Evolutionary conservation across 2,113 vertebrate genomes (phyloP).

Genomic region (Otolemur garnettii): DNA sequence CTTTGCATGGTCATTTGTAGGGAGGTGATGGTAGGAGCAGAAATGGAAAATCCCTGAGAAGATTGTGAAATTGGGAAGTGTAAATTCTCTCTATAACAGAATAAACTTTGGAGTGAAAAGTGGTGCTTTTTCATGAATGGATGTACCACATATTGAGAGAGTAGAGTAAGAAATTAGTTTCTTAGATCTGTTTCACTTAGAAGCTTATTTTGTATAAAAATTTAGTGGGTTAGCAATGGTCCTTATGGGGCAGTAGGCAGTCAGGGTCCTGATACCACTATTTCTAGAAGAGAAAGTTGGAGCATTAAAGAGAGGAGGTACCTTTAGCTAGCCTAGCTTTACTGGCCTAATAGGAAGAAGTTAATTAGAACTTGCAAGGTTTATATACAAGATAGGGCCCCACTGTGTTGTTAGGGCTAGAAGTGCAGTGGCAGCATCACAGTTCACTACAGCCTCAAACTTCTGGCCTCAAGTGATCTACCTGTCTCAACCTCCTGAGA

Average conservation of each 20-base stretch:
- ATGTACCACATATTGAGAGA: background rate
- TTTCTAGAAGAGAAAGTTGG: constrained; percentile 20
- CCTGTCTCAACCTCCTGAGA: too few relatives aligned
- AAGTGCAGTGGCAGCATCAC: too few relatives aligned
- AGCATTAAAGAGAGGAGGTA: background rate
- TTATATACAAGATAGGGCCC: too few relatives aligned
- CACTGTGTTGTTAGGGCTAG: too few relatives aligned
- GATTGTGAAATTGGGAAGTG: background rate
- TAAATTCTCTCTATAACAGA: constrained; percentile 32
- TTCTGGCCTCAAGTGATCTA: too few relatives aligned
- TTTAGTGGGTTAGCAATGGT: background rate
- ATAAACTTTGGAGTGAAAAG: background rate
- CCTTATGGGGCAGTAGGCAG: background rate
- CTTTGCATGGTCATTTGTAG: constrained; percentile 19
- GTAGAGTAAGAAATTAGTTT: constrained; percentile 5
- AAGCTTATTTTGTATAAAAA: background rate
- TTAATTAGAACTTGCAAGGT: constrained; percentile 20
- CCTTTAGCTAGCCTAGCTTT: background rate
- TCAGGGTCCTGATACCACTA: background rate
- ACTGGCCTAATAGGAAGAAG: constrained; percentile 1
- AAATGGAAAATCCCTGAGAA: constrained; percentile 33
- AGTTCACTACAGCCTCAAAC: too few relatives aligned
- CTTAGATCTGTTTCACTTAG: constrained; percentile 35
- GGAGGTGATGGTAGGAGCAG: constrained; percentile 3
- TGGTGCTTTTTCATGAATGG: background rate